A percentile compares a stretch with the other conserved stretches of the same genome.
Conservation (phyloP, 1,140 invertebrate genomes). For the Chrysopa pallens region DNA sequence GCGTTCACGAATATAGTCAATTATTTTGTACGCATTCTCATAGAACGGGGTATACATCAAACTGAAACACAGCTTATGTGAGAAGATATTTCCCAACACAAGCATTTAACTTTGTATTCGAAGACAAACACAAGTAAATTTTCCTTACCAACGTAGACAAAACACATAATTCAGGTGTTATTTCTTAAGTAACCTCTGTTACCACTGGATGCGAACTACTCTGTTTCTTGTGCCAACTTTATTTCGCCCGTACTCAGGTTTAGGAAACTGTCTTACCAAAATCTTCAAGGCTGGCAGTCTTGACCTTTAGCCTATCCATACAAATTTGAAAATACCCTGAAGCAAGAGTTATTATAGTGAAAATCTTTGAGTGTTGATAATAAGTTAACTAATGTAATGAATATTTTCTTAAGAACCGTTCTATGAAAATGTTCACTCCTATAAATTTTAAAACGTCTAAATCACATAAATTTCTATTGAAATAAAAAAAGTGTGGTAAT, state of each 20-base stretch:
- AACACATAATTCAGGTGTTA: slow-evolving; percentile 76
- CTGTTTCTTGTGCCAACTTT: slow-evolving; percentile 89
- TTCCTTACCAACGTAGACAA: slow-evolving; percentile 76
- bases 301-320: too few species aligned
- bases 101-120: slow-evolving; percentile 91
- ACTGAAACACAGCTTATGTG: slow-evolving; percentile 86
- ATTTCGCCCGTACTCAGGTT: slow-evolving; percentile 83
- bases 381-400: too few species aligned
- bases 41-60: slow-evolving; percentile 65
- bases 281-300: slow-evolving; percentile 71
- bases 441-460: too few species aligned
- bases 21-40: slow-evolving; percentile 69
- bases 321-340: too few species aligned
- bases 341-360: too few species aligned
- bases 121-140: slow-evolving; percentile 73
- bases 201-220: slow-evolving; percentile 88
- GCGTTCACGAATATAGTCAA: slow-evolving; percentile 63
- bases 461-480: too few species aligned
- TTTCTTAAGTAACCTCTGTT: slow-evolving; percentile 73
- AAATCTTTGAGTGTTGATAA: too few species aligned
- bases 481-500: too few species aligned
- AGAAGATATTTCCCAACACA: slow-evolving; percentile 90
- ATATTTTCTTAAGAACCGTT: too few species aligned
- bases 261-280: slow-evolving; percentile 67
- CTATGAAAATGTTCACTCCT: too few species aligned